These are phyloP conservation scores for Graphium colonna DNA, from an alignment of 2,888 invertebrate genomes.

Conservation along the genomic window DNA sequence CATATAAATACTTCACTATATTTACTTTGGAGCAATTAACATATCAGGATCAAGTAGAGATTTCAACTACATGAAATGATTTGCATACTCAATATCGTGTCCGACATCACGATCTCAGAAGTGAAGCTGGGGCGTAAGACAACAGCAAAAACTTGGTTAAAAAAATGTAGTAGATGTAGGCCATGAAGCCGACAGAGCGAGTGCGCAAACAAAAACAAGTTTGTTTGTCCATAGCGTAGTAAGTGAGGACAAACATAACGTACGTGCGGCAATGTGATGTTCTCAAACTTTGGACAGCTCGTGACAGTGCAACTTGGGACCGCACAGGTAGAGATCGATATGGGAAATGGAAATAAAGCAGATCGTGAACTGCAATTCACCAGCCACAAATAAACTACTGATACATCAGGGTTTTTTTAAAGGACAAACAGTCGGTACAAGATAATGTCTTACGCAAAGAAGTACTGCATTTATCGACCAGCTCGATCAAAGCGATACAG, in stretches of 20 bases:
- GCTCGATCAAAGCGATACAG: too few species aligned
- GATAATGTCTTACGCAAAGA: too few species aligned
- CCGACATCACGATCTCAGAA: neutral
- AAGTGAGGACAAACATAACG: neutral
- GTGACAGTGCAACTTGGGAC: constrained; percentile 1
- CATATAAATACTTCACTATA: too few species aligned
- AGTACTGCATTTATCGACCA: too few species aligned
- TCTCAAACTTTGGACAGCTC: neutral
- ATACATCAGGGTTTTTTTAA: too few species aligned
- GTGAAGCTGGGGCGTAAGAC: neutral
- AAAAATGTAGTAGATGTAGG: neutral
- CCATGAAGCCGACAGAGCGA: neutral
- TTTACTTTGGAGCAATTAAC: too few species aligned
- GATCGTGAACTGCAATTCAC: too few species aligned
- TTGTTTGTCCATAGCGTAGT: neutral
- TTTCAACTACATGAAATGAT: neutral
- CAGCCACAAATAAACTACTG: too few species aligned
- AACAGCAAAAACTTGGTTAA: neutral
- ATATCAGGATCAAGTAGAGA: too few species aligned
- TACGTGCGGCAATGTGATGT: neutral
- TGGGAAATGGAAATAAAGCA: neutral
- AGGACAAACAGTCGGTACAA: too few species aligned
- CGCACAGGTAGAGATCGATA: constrained; percentile 4
- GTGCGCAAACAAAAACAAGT: constrained; percentile 1
- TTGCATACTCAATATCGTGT: neutral